phyloP scores from a whole-genome alignment of 35 echinoderm and acorn worm species.

The Eucidaris tribuloides region DNA sequence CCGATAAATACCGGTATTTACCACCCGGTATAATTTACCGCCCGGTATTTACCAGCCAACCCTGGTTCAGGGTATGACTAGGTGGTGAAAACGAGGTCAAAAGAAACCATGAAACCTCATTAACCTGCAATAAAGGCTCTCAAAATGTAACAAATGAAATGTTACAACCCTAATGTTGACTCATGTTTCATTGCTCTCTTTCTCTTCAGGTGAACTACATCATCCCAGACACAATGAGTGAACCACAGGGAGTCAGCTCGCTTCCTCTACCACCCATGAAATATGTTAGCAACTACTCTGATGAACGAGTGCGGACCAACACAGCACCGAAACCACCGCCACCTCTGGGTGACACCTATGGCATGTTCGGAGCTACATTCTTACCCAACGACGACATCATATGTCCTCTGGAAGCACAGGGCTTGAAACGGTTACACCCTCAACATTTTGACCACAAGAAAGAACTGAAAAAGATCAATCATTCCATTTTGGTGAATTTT shows the following conservation, averaged over 20 bases:
- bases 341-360: slow-evolving; percentile 71
- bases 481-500: slow-evolving; percentile 95
- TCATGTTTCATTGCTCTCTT: too few relatives aligned
- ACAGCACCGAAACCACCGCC: slow-evolving; percentile 66
- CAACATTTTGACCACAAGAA: slow-evolving; percentile 88
- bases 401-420: slow-evolving; percentile 81
- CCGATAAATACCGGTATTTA: too few relatives aligned
- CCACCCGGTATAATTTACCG: too few relatives aligned
- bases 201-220: too few relatives aligned
- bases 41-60: too few relatives aligned
- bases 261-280: slow-evolving; percentile 86
- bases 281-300: slow-evolving; percentile 88
- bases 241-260: slow-evolving; percentile 82
- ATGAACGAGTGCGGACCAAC: slow-evolving; percentile 65
- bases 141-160: too few relatives aligned
- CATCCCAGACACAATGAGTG: slow-evolving; percentile 52
- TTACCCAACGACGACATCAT: slow-evolving; percentile 91
- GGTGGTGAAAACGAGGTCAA: too few relatives aligned
- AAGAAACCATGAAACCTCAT: too few relatives aligned
- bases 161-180: too few relatives aligned
- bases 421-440: slow-evolving; percentile 83
- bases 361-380: slow-evolving; percentile 96
- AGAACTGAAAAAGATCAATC: slow-evolving; percentile 94
- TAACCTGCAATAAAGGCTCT: too few relatives aligned
- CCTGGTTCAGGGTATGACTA: too few relatives aligned